These are phyloP conservation scores for Dryococelus australis DNA, from an alignment of 2,888 invertebrate species.

Conservation along the genomic window DNA sequence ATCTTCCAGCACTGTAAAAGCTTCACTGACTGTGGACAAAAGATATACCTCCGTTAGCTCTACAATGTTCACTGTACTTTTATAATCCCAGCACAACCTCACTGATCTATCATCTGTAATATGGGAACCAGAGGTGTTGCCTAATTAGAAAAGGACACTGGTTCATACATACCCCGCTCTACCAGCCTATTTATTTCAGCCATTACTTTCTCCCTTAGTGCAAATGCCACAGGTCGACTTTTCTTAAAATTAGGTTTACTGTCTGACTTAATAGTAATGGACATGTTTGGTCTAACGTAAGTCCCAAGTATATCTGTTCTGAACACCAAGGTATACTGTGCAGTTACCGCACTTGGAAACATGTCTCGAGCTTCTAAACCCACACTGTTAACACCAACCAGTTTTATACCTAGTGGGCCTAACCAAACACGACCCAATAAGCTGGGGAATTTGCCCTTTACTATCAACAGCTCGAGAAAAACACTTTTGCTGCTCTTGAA, in stretches of 20 bases:
- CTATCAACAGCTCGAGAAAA: background rate
- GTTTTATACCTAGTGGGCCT: background rate
- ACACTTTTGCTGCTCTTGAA: background rate
- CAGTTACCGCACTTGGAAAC: too few relatives aligned
- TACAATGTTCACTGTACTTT: conserved; percentile 39
- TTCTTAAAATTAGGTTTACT: background rate
- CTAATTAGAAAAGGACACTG: conserved; percentile 34
- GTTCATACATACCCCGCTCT: background rate
- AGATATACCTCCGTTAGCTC: conserved; percentile 38
- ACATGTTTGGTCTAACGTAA: background rate
- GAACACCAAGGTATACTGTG: background rate
- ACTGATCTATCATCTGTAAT: conserved; percentile 34
- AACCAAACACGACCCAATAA: background rate
- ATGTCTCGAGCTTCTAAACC: background rate
- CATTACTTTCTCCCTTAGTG: background rate
- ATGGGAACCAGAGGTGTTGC: conserved; percentile 42
- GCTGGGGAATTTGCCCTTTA: background rate
- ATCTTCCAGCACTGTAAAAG: conserved; percentile 39
- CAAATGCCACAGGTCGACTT: background rate
- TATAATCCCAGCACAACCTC: conserved; percentile 42
- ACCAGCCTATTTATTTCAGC: background rate
- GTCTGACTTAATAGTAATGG: background rate
- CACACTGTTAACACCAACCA: background rate
- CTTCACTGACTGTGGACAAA: conserved; percentile 39
- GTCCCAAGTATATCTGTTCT: background rate